Conservation (phyloP, 2,888 invertebrate species). For the Epinotia brunnichana region DNA sequence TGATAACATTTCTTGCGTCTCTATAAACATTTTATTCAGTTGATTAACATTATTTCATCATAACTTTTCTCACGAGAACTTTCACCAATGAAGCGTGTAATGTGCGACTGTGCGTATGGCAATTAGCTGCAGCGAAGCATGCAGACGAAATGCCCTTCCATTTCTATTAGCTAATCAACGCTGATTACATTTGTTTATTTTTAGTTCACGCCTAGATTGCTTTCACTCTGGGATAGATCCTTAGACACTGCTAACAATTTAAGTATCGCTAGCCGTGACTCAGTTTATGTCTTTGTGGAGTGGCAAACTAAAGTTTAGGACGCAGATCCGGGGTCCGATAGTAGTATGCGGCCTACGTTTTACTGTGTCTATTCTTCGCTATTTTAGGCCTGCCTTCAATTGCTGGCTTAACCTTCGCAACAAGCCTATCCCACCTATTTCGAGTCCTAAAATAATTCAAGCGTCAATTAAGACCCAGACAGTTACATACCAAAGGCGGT, state of each 20-base stretch:
- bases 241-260: constrained; percentile 7
- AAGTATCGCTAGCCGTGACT: neutral
- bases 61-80: constrained; percentile 68
- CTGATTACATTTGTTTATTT: constrained; percentile 58
- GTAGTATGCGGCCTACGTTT: too few relatives aligned
- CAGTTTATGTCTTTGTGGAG: neutral
- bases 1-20: neutral
- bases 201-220: constrained; percentile 43
- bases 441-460: constrained; percentile 56
- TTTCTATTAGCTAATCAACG: constrained; percentile 57
- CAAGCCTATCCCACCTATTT: constrained; percentile 45
- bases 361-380: neutral
- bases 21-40: neutral
- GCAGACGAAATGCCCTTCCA: constrained; percentile 58
- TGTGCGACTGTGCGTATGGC: constrained; percentile 58
- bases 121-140: constrained; percentile 71
- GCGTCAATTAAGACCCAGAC: constrained; percentile 73
- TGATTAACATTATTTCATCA: constrained; percentile 27
- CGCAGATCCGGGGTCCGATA: neutral
- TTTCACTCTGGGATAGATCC: constrained; percentile 19
- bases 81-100: constrained; percentile 56
- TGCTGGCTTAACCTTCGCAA: constrained; percentile 33
- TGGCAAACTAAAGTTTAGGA: neutral
- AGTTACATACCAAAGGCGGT: constrained; percentile 61
- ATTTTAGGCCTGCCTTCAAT: constrained; percentile 4